Base-by-base conservation (phyloP, 2,113 vertebrate genomes). In the Danionella cerebrum region DNA sequence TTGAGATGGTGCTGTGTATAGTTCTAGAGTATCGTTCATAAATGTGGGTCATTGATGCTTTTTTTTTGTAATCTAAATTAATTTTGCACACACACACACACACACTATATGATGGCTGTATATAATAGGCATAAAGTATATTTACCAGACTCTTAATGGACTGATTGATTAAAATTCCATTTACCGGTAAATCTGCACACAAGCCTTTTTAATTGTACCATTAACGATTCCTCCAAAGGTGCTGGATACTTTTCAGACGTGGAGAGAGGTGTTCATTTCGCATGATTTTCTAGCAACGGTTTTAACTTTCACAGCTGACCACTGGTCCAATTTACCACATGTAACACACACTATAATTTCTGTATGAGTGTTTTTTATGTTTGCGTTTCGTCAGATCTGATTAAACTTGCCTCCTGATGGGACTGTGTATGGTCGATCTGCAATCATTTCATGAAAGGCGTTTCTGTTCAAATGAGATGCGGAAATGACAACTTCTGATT, bases 361-460 rank as follows among this genome's bases (percentile, higher is more conserved):
- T 65, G 88, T 89, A 84, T 85, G 86, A 85, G 85, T 86, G 86
- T 86, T 84, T 87, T 86, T 89, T 87, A 88, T 88, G 86, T 89
- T 86, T 86, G 81, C 88, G 85, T 88, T 82, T 86, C 76, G 83
- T 86, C 87, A 84, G 85, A 83, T 87, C 78, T 82, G 82, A 87
- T 86, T 87, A 90, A 89, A 88, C 77, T 82, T 75, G 67, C 78
- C 84, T 78, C 84, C 82, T 84, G 87, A 86, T 86, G 84, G 80
- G 82, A 80, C 77, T 71, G 80, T n/a, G n/a, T n/a, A n/a, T n/a
- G n/a, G n/a, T n/a, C n/a, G n/a, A n/a, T n/a, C n/a, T n/a, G n/a
- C 11, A 14, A 16, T 27, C 27, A 31, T 53, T 57, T 39, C 22
- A 59, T n/a, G n/a, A n/a, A n/a, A n/a, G n/a, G n/a, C 21, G 6